Evolutionary conservation across 2,113 vertebrate species (phyloP).

Genomic region (Salvelinus fontinalis): DNA sequence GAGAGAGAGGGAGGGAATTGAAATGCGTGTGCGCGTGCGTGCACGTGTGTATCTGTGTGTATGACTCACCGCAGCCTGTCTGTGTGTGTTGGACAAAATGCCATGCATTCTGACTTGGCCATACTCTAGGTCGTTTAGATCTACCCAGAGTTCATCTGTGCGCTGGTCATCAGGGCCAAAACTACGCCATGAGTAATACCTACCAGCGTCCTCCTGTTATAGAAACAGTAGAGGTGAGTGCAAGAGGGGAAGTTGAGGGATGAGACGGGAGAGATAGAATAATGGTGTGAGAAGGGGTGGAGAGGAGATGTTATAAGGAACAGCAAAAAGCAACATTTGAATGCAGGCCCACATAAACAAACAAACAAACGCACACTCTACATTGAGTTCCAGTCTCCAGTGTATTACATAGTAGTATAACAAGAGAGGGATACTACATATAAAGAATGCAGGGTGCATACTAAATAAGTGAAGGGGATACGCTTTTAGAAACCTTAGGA

Average conservation of each 20-base stretch:
- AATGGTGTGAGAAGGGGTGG: not conserved
- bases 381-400: too few species aligned
- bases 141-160: conserved; percentile 80
- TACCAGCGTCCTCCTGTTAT: conserved; percentile 82
- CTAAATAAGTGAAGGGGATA: not conserved
- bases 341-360: too few species aligned
- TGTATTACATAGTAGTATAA: too few species aligned
- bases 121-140: conserved; percentile 74
- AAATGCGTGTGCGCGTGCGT: not conserved
- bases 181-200: conserved; percentile 82
- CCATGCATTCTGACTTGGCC: conserved; percentile 83
- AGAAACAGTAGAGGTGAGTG: conserved; percentile 5
- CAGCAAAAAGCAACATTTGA: too few species aligned
- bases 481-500: not conserved
- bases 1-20: not conserved
- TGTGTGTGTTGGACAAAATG: conserved; percentile 88
- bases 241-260: conserved; percentile 9
- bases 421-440: too few species aligned
- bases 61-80: conserved; percentile 86
- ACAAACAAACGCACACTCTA: too few species aligned
- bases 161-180: conserved; percentile 74
- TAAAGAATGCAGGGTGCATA: not conserved
- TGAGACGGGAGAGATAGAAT: not conserved
- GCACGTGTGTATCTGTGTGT: not conserved
- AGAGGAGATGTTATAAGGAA: not conserved